A percentile compares a stretch with the other conserved stretches of the same genome.
Evolutionary conservation across 2,113 vertebrate species (phyloP).

Genomic region (Irena cyanogastra): DNA sequence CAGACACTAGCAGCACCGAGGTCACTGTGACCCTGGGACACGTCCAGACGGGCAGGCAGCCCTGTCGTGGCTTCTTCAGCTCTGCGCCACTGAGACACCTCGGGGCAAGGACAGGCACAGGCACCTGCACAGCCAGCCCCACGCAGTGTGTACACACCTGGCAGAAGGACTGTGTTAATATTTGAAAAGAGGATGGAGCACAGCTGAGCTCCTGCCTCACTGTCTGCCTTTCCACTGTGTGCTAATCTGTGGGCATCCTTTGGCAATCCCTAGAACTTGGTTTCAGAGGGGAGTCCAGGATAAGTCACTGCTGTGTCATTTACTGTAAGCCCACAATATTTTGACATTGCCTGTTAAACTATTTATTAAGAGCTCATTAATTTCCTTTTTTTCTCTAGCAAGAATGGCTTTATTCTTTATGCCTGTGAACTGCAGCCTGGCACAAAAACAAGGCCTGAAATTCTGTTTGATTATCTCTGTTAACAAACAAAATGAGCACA

Average conservation of each 20-base stretch:
- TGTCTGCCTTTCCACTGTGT: background rate
- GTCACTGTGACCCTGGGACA: background rate
- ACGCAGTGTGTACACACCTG: accelerated
- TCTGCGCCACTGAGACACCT: accelerated
- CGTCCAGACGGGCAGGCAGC: accelerated
- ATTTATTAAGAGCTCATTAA: slow-evolving; percentile 3
- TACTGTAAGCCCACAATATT: background rate
- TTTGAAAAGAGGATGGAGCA: background rate
- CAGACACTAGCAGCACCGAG: background rate
- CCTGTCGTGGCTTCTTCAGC: background rate
- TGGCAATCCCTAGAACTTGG: background rate
- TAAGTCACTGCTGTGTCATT: background rate
- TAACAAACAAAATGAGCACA: background rate
- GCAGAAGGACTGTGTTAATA: background rate
- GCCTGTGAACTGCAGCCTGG: background rate
- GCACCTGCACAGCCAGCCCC: background rate
- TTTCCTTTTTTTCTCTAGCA: background rate
- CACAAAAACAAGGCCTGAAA: background rate
- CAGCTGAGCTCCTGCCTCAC: background rate
- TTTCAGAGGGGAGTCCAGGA: background rate
- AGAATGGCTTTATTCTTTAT: slow-evolving; percentile 1
- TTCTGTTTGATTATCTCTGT: background rate
- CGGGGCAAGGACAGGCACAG: background rate
- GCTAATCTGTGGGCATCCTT: background rate
- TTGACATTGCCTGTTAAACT: background rate